A percentile compares a stretch with the other conserved stretches of the same genome.
These are phyloP conservation scores for Saimiri boliviensis DNA, from an alignment of 2,113 vertebrate genomes.

Conservation along the genomic window DNA sequence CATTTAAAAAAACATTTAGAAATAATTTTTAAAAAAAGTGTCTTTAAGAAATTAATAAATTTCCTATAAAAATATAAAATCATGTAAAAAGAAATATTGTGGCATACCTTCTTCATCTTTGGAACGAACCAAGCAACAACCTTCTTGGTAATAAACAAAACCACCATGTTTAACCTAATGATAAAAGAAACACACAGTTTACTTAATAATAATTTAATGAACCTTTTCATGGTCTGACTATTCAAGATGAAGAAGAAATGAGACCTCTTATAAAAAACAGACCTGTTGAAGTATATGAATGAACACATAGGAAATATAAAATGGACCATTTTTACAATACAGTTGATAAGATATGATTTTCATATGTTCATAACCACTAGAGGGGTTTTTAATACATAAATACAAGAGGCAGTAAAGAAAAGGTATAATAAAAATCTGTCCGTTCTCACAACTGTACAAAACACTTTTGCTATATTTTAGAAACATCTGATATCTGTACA, in stretches of 20 bases:
- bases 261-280: not conserved
- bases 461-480: not conserved
- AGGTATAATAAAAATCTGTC: not conserved
- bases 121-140: slow-evolving; percentile 88
- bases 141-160: slow-evolving; percentile 91
- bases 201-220: slow-evolving; percentile 29
- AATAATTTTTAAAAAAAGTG: not conserved
- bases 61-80: not conserved
- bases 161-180: slow-evolving; percentile 87
- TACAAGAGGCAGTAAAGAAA: not conserved
- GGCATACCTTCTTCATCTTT: slow-evolving; percentile 86
- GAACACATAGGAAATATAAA: slow-evolving; percentile 1
- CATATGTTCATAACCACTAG: not conserved
- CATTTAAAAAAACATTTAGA: not conserved
- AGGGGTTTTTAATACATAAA: not conserved
- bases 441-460: not conserved
- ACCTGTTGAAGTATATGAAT: not conserved
- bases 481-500: not conserved
- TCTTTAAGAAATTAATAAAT: slow-evolving; percentile 28
- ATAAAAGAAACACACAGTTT: slow-evolving; percentile 46
- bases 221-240: not conserved
- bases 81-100: slow-evolving; percentile 38
- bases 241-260: slow-evolving; percentile 7
- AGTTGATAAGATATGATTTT: not conserved
- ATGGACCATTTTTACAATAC: not conserved